Percentiles rank a stretch among this genome's conserved stretches.
phyloP scores from a whole-genome alignment of 1,140 invertebrate species.

The Drosophila pandora region DNA sequence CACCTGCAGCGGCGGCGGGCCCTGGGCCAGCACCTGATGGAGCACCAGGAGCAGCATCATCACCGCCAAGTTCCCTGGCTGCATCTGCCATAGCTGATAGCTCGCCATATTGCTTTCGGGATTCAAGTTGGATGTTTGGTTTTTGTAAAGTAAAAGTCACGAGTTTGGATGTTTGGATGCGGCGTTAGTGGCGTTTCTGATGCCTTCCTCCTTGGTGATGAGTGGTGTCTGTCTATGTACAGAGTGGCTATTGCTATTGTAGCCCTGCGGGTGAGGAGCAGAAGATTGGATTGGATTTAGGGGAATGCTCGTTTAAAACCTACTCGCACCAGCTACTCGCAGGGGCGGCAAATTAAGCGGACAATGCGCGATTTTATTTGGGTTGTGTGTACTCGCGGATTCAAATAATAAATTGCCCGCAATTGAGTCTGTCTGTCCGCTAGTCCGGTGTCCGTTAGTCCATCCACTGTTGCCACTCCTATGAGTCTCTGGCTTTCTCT shows the following conservation, averaged over 20 bases:
- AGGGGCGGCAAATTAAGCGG: constrained; percentile 59
- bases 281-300: constrained; percentile 6
- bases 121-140: not conserved
- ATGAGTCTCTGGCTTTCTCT: constrained; percentile 25
- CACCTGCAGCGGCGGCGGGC: constrained; percentile 85
- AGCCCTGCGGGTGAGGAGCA: constrained; percentile 53
- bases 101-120: constrained; percentile 23
- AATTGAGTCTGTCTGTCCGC: constrained; percentile 66
- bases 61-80: constrained; percentile 16
- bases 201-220: constrained; percentile 18
- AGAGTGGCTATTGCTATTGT: constrained; percentile 58
- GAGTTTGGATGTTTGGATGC: constrained; percentile 18
- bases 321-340: constrained; percentile 22
- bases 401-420: constrained; percentile 73
- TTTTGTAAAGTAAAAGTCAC: constrained; percentile 12
- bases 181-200: constrained; percentile 22
- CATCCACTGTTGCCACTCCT: constrained; percentile 8
- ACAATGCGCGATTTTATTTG: constrained; percentile 71
- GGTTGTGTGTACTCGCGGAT: constrained; percentile 54
- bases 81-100: constrained; percentile 2
- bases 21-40: constrained; percentile 44
- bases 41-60: constrained; percentile 24
- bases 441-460: not conserved
- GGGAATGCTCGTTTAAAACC: constrained; percentile 12
- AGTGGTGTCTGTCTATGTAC: constrained; percentile 53